A percentile compares a stretch with the other conserved stretches of the same genome.
phyloP scores from a whole-genome alignment of 2,888 invertebrate genomes.

The Hermaeophaga mercurialis region DNA sequence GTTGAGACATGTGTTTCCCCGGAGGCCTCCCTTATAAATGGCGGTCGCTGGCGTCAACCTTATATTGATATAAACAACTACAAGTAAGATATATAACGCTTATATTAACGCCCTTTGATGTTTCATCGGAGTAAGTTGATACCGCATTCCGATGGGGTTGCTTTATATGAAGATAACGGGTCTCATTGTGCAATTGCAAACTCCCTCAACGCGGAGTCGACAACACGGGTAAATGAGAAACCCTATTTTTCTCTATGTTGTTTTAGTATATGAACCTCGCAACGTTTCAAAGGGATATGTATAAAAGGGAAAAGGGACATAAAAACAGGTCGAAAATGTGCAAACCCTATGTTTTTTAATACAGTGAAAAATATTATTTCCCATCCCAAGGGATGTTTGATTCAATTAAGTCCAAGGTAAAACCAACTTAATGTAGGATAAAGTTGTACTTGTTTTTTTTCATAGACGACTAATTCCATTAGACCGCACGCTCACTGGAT shows the following conservation, averaged over 20 bases:
- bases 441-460: no score
- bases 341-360: no score
- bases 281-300: no score
- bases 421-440: no score
- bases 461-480: no score
- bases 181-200: background rate
- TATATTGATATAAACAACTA: slow-evolving; percentile 27
- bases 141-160: background rate
- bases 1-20: slow-evolving; percentile 20
- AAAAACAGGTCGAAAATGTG: no score
- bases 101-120: slow-evolving; percentile 25
- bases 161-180: slow-evolving; percentile 3
- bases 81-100: slow-evolving; percentile 24
- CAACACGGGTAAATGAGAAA: background rate
- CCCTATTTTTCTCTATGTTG: background rate
- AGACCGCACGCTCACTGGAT: no score
- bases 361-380: no score
- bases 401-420: no score
- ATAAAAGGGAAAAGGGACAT: no score
- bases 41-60: slow-evolving; percentile 11
- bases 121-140: slow-evolving; percentile 5
- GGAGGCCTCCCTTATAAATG: slow-evolving; percentile 20
- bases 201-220: background rate
- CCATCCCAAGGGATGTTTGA: no score
- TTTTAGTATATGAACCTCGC: background rate